phyloP scores from a whole-genome alignment of 1,140 invertebrate genomes.

The Cardiocondyla obscurior region DNA sequence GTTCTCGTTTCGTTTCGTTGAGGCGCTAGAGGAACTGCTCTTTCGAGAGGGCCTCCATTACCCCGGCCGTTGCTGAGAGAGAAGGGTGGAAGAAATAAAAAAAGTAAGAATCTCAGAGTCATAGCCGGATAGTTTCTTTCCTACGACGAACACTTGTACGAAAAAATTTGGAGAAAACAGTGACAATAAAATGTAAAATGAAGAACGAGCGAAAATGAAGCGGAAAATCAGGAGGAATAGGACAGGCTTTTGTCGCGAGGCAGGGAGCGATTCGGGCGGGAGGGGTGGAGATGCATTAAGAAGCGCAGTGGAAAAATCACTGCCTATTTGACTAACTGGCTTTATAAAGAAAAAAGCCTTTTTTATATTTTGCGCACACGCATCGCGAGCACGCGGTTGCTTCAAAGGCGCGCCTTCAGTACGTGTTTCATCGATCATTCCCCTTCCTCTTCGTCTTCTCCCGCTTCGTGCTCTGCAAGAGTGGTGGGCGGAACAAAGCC shows the following conservation, averaged over 20 bases:
- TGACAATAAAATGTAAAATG: not conserved
- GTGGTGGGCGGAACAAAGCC: constrained; percentile 67
- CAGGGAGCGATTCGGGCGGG: not conserved
- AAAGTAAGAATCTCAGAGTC: constrained; percentile 49
- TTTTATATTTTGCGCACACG: constrained; percentile 61
- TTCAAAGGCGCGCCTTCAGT: constrained; percentile 64
- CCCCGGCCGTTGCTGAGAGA: constrained; percentile 75
- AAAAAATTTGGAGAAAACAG: not conserved
- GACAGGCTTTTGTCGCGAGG: not conserved
- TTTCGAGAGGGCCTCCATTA: constrained; percentile 80
- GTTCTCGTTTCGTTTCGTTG: constrained; percentile 76
- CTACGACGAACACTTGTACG: constrained; percentile 20
- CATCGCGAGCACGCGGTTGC: constrained; percentile 38
- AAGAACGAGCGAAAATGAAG: not conserved
- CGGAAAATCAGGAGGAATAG: not conserved
- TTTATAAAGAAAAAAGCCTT: constrained; percentile 67
- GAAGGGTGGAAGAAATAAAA: constrained; percentile 39
- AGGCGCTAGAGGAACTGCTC: constrained; percentile 74
- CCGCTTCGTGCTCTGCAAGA: constrained; percentile 25
- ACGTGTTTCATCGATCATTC: constrained; percentile 64
- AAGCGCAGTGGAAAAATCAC: constrained; percentile 59
- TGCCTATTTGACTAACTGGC: constrained; percentile 65
- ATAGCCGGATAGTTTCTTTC: constrained; percentile 46
- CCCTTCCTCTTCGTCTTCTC: constrained; percentile 31
- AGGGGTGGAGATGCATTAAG: not conserved